Evolutionary conservation across 2,888 invertebrate genomes (phyloP).

Genomic region (Homarus gammarus): DNA sequence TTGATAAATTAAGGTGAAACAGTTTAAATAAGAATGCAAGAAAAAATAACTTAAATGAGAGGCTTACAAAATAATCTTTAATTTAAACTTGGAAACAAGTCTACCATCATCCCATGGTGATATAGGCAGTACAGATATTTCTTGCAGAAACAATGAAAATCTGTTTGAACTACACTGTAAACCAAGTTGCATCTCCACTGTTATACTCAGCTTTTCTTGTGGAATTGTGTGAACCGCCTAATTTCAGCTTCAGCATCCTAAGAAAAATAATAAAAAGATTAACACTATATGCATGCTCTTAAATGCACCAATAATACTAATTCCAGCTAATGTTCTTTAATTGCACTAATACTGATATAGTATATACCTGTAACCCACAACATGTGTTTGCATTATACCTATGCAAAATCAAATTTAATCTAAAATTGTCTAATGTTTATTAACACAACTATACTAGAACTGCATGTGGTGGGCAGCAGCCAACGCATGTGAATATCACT

Average conservation of each 20-base stretch:
- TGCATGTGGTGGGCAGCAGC: too few species aligned
- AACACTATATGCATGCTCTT: too few species aligned
- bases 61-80: background rate
- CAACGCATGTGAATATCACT: too few species aligned
- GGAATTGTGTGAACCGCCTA: conserved; percentile 67
- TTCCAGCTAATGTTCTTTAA: too few species aligned
- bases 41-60: background rate
- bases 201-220: conserved; percentile 62
- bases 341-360: too few species aligned
- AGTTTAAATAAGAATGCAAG: background rate
- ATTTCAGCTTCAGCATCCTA: conserved; percentile 72
- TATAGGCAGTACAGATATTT: background rate
- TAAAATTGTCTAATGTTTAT: too few species aligned
- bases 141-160: too few species aligned
- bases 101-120: background rate
- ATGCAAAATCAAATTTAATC: too few species aligned
- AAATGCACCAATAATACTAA: too few species aligned
- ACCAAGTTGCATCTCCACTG: background rate
- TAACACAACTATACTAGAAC: too few species aligned
- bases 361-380: too few species aligned
- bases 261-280: background rate
- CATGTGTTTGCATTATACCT: too few species aligned
- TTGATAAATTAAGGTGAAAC: background rate
- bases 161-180: background rate
- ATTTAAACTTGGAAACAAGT: background rate